Percentiles rank a stretch among this genome's conserved stretches.
Conservation (phyloP, 1,140 invertebrate species). For the Pygmarrhopalites habei region DNA sequence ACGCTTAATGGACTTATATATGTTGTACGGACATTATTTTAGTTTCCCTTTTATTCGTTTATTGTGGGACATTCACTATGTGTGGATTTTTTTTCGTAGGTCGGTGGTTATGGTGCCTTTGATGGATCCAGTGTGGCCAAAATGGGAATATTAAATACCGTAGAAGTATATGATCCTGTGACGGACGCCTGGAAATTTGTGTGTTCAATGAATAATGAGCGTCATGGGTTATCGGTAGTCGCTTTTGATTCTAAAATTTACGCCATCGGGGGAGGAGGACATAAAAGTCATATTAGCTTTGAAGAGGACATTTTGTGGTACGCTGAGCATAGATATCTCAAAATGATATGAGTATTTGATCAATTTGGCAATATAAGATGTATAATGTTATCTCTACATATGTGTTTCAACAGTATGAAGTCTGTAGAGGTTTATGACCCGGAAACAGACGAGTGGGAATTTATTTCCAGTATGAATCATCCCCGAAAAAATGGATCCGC, state of each 20-base stretch:
- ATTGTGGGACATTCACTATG: background rate
- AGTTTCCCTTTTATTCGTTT: background rate
- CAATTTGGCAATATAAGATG: too few relatives aligned
- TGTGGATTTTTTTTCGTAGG: background rate
- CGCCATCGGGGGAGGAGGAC: slow-evolving; percentile 1
- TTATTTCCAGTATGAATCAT: background rate
- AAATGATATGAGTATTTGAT: too few relatives aligned
- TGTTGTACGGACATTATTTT: slow-evolving; percentile 1
- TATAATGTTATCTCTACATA: too few relatives aligned
- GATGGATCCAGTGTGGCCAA: background rate
- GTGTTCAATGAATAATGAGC: background rate
- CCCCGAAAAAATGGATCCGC: slow-evolving; percentile 1
- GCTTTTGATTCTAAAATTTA: background rate
- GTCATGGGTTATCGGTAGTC: background rate
- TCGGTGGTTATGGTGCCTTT: background rate
- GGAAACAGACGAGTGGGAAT: background rate
- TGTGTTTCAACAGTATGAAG: background rate
- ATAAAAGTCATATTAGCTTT: background rate
- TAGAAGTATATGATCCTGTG: background rate
- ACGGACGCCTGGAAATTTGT: background rate
- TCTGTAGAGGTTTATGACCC: slow-evolving; percentile 8
- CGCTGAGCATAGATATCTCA: too few relatives aligned
- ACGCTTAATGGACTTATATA: background rate
- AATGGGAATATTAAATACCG: background rate
- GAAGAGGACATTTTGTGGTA: background rate